phyloP scores from a whole-genome alignment of 2,797 vertebrate species.

The Distichodus sexfasciatus region DNA sequence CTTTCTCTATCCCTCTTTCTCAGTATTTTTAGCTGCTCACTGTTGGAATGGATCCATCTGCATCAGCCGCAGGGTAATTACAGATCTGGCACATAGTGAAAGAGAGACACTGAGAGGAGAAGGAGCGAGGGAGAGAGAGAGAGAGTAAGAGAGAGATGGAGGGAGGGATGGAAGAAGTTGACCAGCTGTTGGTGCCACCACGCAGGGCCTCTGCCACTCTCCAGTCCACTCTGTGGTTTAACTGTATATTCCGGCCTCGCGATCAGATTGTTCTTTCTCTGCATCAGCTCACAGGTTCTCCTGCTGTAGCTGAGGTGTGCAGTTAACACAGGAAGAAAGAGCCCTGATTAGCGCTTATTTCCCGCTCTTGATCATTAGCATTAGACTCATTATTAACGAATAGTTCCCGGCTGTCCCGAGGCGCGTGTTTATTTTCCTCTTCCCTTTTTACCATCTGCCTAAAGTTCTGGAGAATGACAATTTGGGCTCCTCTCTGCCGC shows the following conservation, averaged over 20 bases:
- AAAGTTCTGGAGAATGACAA: background rate
- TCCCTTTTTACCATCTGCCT: conserved; percentile 11
- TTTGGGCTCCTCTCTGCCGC: background rate
- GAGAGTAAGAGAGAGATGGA: conserved; percentile 13
- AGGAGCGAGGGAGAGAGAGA: conserved; percentile 15
- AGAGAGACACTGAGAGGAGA: conserved; percentile 12
- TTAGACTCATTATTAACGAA: conserved; percentile 8
- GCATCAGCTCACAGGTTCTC: conserved; percentile 22
- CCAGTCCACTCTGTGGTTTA: no score
- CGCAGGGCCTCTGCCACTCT: no score
- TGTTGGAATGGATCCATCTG: conserved; percentile 39
- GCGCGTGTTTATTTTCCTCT: background rate
- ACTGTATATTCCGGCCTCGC: no score
- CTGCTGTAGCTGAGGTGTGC: conserved; percentile 21
- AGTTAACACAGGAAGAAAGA: conserved; percentile 27
- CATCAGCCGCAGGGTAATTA: conserved; percentile 40
- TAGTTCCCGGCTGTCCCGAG: background rate
- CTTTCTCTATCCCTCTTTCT: conserved; percentile 23
- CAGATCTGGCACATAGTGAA: conserved; percentile 32
- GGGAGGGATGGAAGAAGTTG: conserved; percentile 2
- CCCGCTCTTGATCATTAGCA: conserved; percentile 7
- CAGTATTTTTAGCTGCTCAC: conserved; percentile 48
- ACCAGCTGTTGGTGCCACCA: conserved; percentile 14
- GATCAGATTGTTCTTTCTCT: no score
- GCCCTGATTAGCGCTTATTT: conserved; percentile 3